Conservation (phyloP, 2,888 invertebrate genomes). For the Tetranychus piercei region DNA sequence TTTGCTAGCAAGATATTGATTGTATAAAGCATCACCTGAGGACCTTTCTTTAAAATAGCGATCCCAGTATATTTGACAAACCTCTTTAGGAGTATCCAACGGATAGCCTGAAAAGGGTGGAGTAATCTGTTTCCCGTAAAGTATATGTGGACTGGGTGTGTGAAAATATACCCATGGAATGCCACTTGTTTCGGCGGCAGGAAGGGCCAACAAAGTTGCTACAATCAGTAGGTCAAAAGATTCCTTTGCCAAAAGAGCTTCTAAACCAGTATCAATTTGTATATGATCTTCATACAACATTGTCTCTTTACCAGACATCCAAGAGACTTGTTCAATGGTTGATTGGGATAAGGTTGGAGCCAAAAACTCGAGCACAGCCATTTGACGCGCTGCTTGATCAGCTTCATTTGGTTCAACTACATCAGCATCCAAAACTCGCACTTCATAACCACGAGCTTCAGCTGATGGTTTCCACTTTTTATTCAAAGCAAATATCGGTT, state of each 20-base stretch:
- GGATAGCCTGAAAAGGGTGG: not conserved
- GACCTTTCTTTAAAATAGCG: not conserved
- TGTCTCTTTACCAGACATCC: not conserved
- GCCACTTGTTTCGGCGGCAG: not conserved
- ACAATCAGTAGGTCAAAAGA: not conserved
- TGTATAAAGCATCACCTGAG: not conserved
- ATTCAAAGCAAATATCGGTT: not conserved
- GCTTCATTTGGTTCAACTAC: not conserved
- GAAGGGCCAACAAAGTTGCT: not conserved
- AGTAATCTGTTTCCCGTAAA: not conserved
- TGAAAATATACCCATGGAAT: conserved; percentile 6
- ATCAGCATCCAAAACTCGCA: not conserved
- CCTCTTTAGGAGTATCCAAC: not conserved
- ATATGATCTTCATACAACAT: not conserved
- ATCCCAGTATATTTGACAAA: conserved; percentile 3
- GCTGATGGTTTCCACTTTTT: not conserved
- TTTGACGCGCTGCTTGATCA: conserved; percentile 1
- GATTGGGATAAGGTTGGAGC: not conserved
- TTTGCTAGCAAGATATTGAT: not conserved
- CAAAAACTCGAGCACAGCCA: not conserved
- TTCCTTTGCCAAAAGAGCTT: not conserved
- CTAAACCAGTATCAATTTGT: not conserved
- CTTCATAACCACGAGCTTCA: not conserved
- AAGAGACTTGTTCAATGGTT: not conserved
- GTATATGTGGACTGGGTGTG: not conserved